Evolutionary conservation across 2,888 invertebrate genomes (phyloP), one percentile per base, ranked within the genome.

Genomic region (Druceiella hillmani): DNA sequence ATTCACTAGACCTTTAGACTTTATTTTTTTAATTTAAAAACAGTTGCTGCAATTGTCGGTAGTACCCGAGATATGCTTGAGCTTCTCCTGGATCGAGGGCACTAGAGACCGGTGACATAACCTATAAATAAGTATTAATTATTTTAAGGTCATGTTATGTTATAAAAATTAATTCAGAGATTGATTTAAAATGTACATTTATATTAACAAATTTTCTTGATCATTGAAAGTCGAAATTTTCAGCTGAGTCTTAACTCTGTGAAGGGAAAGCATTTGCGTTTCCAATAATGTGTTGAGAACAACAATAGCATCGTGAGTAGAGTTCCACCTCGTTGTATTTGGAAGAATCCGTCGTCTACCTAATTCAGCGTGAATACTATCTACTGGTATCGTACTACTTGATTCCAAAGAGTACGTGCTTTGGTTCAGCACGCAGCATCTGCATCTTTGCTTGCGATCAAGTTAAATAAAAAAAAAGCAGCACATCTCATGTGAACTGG

Each of bases 1-100:
- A 44, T 46, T 44, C 40, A 46, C 37, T 43, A 47, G 43, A 34
- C 45, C 40, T 40, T 46, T 45, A 45, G 42, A 49, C 33, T 45
- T 46, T 36, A 43, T 43, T 43, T 43, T 45, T 41, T 48, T 40
- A 46, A 44, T 41, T 48, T 46, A 43, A 31, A 43, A 41, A 46
- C 42, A 41, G 45, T n/a, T n/a, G n/a, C n/a, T n/a, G n/a, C n/a
- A n/a, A n/a, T n/a, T n/a, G n/a, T n/a, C n/a, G n/a, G n/a, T n/a
- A n/a, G n/a, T n/a, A n/a, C n/a, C n/a, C n/a, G n/a, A n/a, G n/a
- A n/a, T n/a, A n/a, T n/a, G n/a, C n/a, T n/a, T n/a, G n/a, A n/a
- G n/a, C n/a, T n/a, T n/a, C n/a, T n/a, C n/a, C n/a, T n/a, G n/a
- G n/a, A n/a, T n/a, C n/a, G n/a, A n/a, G n/a, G n/a, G 37, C 43